A percentile compares a stretch with the other conserved stretches of the same genome.
phyloP scores from a whole-genome alignment of 2,113 vertebrate genomes.

The Marcusenius ussheri region DNA sequence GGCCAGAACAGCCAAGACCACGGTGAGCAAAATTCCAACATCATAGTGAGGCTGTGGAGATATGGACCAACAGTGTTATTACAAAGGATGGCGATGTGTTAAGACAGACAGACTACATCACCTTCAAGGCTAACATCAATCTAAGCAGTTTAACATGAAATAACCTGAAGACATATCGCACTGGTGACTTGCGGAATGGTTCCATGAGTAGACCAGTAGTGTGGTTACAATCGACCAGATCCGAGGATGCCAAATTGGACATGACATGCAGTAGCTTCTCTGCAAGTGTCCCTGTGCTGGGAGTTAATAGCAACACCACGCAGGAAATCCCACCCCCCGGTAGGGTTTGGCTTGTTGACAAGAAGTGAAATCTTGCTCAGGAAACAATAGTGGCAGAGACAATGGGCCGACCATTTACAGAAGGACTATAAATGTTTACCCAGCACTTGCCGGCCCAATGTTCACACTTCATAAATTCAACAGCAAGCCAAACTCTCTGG shows the following conservation, averaged over 20 bases:
- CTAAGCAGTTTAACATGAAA: neutral
- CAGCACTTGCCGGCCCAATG: neutral
- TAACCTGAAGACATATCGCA: neutral
- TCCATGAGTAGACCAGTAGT: neutral
- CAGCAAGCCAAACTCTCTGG: conserved; percentile 3
- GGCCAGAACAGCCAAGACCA: conserved; percentile 75
- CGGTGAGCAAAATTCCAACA: conserved; percentile 84
- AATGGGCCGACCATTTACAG: conserved; percentile 15
- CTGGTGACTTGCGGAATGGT: neutral
- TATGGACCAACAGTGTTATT: neutral
- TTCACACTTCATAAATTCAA: conserved; percentile 16
- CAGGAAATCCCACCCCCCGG: neutral
- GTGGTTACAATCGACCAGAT: neutral
- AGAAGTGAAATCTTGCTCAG: conserved; percentile 8
- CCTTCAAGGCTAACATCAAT: neutral
- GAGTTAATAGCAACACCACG: neutral
- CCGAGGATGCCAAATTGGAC: neutral
- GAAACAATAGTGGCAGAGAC: conserved; percentile 16
- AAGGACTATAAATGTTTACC: neutral
- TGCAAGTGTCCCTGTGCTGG: neutral
- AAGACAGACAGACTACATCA: neutral
- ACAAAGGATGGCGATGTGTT: neutral
- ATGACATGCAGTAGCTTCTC: neutral
- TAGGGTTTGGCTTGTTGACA: neutral
- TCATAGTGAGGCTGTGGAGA: conserved; percentile 78